Base-by-base conservation (phyloP, 2,888 invertebrate genomes). In the Caenorhabditis panamensis region DNA sequence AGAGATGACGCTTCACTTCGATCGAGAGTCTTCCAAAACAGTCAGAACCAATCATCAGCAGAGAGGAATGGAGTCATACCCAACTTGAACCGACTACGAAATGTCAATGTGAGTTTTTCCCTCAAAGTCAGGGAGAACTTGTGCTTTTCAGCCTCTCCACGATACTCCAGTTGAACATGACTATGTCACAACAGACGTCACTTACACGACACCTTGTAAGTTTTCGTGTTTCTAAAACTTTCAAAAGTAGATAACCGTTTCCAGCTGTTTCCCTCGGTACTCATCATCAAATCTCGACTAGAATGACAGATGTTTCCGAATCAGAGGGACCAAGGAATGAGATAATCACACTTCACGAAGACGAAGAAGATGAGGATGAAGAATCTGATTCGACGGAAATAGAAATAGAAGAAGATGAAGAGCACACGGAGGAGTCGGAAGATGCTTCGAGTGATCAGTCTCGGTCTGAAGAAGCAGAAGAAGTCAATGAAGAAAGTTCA, bases 201-300 rank as follows among this genome's bases (percentile, higher is more conserved):
- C 73, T 18, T 73, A 73, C 37, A 73, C 73, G 4, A 73, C 73
- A 1, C 73, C 73, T 16, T 37, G 73, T 73, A 11, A 73, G 73
- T 54, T 62, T 53, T 54, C 54, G 11, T 22, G 9, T 44, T 61
- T 28, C 20, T 16, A 13, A 20, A 31, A 5, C 6, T 20, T 31
- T 36, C 6, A 36, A 63, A 3, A 6, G 6, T 20, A 1, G 8
- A n/a, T 22, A 31, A 41, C 22, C 3, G 2, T 20, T 68, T 68
- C 26, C 49, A 68, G 67, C 67, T 2, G 8, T 58, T 9, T 31
- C 24, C 6, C 53, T 37, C 16, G 58, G 56, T 31, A 11, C 26
- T 8, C 58, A 47, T 16, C 67, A 58, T 31, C 67, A 58, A 41
- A 37, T 68, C 1, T 66, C 66, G 5, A 61, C 59, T 11, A 61